phyloP scores from a whole-genome alignment of 2,113 vertebrate genomes.

The Tetraodon nigroviridis region DNA sequence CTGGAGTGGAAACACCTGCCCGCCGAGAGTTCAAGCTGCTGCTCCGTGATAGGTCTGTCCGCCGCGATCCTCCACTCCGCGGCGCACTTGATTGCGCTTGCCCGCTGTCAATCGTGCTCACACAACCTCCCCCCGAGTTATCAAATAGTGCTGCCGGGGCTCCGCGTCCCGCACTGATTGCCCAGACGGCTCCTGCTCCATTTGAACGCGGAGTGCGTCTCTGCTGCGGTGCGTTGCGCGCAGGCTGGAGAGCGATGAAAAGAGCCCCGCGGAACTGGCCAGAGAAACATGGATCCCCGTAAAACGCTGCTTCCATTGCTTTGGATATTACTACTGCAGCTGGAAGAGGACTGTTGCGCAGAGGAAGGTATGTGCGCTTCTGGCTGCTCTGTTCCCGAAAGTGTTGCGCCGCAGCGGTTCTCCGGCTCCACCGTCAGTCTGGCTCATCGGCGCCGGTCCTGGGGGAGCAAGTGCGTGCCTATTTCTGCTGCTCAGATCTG shows the following conservation, averaged over 20 bases:
- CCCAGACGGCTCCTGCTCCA: slow-evolving; percentile 44
- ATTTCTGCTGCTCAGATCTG: no score
- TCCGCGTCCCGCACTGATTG: slow-evolving; percentile 38
- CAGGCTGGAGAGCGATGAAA: slow-evolving; percentile 70
- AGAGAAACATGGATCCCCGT: slow-evolving; percentile 74
- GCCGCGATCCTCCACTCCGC: slow-evolving; percentile 14
- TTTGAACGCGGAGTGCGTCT: slow-evolving; percentile 44
- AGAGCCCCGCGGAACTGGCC: slow-evolving; percentile 65
- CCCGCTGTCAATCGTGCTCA: slow-evolving; percentile 48
- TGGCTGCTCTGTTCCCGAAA: not conserved
- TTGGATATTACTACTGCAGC: slow-evolving; percentile 74
- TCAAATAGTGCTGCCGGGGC: slow-evolving; percentile 56
- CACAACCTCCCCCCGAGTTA: slow-evolving; percentile 67
- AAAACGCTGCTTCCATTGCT: slow-evolving; percentile 62
- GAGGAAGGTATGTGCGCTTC: slow-evolving; percentile 73
- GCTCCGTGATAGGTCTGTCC: slow-evolving; percentile 52
- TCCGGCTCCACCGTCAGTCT: no score
- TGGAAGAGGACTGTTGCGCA: slow-evolving; percentile 36
- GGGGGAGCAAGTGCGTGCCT: slow-evolving; percentile 23
- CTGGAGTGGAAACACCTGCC: slow-evolving; percentile 46
- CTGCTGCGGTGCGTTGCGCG: slow-evolving; percentile 61
- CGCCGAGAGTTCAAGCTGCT: slow-evolving; percentile 16
- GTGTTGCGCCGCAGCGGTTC: no score
- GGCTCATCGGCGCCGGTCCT: no score
- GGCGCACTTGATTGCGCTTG: slow-evolving; percentile 48